These are phyloP conservation scores for Bubalus kerabau DNA, from an alignment of 2,113 vertebrate genomes.

Conservation along the genomic window DNA sequence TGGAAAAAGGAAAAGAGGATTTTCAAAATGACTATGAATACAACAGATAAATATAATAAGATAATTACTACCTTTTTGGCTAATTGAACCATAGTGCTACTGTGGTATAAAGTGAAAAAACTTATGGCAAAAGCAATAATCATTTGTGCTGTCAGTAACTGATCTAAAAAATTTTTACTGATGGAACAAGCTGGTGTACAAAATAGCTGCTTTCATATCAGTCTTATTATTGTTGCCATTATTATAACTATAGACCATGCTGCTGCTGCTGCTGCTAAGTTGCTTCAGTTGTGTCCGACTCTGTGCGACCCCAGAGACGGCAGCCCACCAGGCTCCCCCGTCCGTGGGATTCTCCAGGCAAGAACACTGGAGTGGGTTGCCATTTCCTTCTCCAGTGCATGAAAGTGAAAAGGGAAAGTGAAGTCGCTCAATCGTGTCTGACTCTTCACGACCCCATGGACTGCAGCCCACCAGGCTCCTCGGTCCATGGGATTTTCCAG, in stretches of 20 bases:
- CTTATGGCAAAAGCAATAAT: not conserved
- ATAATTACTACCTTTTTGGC: not conserved
- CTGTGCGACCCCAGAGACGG: too few species aligned
- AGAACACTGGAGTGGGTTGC: too few species aligned
- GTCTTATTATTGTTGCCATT: not conserved
- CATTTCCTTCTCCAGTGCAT: too few species aligned
- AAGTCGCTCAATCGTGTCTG: too few species aligned
- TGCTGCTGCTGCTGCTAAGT: too few species aligned
- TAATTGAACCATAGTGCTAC: not conserved
- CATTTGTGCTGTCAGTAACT: not conserved
- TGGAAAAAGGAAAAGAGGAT: not conserved
- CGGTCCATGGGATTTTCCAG: too few species aligned
- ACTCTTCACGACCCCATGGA: too few species aligned
- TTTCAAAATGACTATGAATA: not conserved
- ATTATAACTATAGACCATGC: not conserved
- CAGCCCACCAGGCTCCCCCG: too few species aligned
- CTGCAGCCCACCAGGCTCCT: too few species aligned
- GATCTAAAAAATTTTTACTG: not conserved
- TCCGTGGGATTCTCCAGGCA: too few species aligned
- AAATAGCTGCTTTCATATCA: not conserved
- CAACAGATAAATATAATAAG: not conserved
- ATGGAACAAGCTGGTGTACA: not conserved
- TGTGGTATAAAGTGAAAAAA: not conserved
- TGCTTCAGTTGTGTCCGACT: too few species aligned
- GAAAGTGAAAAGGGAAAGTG: too few species aligned